Percentiles rank a stretch among this genome's conserved stretches.
Conservation (phyloP, 2,797 vertebrate species). For the Neoniphon sammara region DNA sequence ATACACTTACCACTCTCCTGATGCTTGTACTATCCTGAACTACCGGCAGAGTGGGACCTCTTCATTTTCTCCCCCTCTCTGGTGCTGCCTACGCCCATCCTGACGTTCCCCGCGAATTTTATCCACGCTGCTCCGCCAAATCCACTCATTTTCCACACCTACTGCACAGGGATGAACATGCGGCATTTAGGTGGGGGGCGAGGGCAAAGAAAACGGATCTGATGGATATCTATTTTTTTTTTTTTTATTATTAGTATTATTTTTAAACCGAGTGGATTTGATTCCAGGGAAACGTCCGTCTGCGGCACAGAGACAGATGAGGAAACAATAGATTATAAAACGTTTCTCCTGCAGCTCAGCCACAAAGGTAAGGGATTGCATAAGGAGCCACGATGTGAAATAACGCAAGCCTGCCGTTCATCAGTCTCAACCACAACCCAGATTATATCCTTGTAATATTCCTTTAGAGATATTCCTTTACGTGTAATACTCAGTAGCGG, state of each 20-base stretch:
- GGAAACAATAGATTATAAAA: conserved; percentile 68
- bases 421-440: too few species aligned
- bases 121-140: conserved; percentile 59
- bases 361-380: conserved; percentile 37
- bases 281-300: conserved; percentile 41
- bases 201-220: not conserved
- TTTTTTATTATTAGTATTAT: too few species aligned
- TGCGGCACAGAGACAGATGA: conserved; percentile 24
- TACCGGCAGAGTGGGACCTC: conserved; percentile 49
- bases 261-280: conserved; percentile 3
- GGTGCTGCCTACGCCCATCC: conserved; percentile 47
- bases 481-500: not conserved
- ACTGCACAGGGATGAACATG: conserved; percentile 6
- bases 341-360: conserved; percentile 48
- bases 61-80: conserved; percentile 31
- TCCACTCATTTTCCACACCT: conserved; percentile 53
- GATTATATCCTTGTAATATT: too few species aligned
- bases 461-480: too few species aligned
- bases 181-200: conserved; percentile 1
- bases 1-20: fast-evolving
- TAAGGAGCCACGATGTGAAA: conserved; percentile 5
- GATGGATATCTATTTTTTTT: conserved; percentile 16
- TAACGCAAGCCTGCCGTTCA: too few species aligned
- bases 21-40: not conserved
- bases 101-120: conserved; percentile 78